Percentiles rank a stretch among this genome's conserved stretches.
phyloP scores from a whole-genome alignment of 2,797 vertebrate genomes.

The Cacajao melanocephalus region DNA sequence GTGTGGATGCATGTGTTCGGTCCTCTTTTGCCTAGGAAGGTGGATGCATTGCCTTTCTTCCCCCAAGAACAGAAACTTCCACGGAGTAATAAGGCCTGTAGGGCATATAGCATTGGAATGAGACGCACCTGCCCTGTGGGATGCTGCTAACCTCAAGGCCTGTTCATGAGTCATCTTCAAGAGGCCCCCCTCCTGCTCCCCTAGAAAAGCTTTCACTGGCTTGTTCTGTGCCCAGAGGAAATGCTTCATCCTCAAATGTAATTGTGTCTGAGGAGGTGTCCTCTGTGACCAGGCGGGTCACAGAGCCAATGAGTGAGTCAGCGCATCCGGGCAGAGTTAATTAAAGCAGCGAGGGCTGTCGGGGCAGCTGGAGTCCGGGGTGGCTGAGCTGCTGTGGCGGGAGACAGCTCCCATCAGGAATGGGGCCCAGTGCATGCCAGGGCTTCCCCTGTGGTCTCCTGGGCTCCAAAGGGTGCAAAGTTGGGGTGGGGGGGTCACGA shows the following conservation, averaged over 20 bases:
- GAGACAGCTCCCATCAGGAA: not conserved
- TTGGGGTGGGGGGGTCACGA: not conserved
- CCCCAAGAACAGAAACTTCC: not conserved
- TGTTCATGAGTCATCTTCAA: conserved; percentile 48
- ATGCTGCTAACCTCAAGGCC: conserved; percentile 14
- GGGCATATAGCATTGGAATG: not conserved
- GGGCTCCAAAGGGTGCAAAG: not conserved
- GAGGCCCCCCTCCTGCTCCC: not conserved
- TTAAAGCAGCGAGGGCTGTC: conserved; percentile 49
- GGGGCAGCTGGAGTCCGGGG: not conserved
- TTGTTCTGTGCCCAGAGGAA: conserved; percentile 62
- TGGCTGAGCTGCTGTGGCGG: accelerated
- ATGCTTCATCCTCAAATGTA: conserved; percentile 75
- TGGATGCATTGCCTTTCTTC: not conserved
- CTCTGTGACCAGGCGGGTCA: conserved; percentile 69
- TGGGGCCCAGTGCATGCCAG: accelerated
- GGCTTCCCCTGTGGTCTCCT: not conserved
- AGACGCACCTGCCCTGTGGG: not conserved
- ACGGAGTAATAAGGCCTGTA: not conserved
- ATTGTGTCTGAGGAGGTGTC: conserved; percentile 78
- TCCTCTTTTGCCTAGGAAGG: not conserved
- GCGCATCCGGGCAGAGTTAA: conserved; percentile 67
- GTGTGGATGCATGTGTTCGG: accelerated
- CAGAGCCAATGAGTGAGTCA: conserved; percentile 72
- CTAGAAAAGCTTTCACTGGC: not conserved